Percentiles rank a stretch among this genome's conserved stretches.
phyloP scores from a whole-genome alignment of 1,140 invertebrate species.

The Sycophila sp. region DNA sequence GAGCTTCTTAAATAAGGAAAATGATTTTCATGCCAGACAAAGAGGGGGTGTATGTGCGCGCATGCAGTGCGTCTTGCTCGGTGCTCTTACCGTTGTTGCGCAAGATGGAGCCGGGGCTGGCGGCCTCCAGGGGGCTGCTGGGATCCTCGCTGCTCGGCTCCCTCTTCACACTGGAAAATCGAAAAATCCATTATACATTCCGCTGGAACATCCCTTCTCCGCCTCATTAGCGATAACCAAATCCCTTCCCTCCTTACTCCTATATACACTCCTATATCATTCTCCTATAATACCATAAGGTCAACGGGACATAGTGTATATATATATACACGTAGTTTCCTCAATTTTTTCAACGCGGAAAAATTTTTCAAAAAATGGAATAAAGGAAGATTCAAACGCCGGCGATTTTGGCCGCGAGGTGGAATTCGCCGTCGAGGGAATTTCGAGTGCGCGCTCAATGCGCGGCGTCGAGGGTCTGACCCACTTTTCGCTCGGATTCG shows the following conservation, averaged over 20 bases:
- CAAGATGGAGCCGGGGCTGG: conserved; percentile 66
- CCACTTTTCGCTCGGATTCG: conserved; percentile 48
- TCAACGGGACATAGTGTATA: too few species aligned
- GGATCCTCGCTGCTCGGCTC: conserved; percentile 67
- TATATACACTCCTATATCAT: neutral
- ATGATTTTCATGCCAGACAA: conserved; percentile 38
- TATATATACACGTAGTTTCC: too few species aligned
- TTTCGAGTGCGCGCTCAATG: conserved; percentile 18
- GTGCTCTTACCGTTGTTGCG: conserved; percentile 67
- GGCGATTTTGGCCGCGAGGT: neutral
- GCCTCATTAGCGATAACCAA: too few species aligned
- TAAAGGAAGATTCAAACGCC: too few species aligned
- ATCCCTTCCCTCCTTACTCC: neutral
- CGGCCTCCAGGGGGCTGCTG: conserved; percentile 68
- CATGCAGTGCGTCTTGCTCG: conserved; percentile 44
- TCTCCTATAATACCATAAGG: too few species aligned
- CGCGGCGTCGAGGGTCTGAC: conserved; percentile 45
- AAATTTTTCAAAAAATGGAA: too few species aligned
- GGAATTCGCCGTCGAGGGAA: neutral
- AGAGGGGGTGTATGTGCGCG: too few species aligned
- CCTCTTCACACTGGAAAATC: conserved; percentile 67
- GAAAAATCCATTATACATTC: conserved; percentile 55
- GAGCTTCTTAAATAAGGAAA: conserved; percentile 49
- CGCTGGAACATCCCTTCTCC: too few species aligned
- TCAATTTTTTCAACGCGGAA: too few species aligned